Evolutionary conservation across 2,113 vertebrate genomes (phyloP).

Genomic region (Centropus unirufus): DNA sequence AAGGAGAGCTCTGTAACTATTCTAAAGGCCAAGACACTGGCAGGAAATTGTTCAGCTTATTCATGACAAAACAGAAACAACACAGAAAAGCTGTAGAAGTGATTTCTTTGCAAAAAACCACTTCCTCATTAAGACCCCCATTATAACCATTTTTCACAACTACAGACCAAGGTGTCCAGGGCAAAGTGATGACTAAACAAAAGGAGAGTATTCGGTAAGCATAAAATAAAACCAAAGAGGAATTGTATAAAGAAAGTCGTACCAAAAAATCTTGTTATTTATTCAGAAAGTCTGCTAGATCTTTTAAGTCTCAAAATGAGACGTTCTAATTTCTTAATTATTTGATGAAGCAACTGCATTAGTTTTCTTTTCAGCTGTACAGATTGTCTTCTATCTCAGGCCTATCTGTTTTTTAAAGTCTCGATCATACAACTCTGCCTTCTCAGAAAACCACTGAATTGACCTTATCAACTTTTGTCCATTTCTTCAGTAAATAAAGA

Average conservation of each 20-base stretch:
- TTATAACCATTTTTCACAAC: background rate
- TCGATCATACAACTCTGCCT: background rate
- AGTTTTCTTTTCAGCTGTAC: background rate
- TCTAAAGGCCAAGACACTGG: background rate
- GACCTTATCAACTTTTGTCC: background rate
- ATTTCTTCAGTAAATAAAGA: background rate
- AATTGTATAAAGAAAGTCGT: background rate
- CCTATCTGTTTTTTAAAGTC: background rate
- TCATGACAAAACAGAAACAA: slow-evolving; percentile 52
- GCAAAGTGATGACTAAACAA: slow-evolving; percentile 46
- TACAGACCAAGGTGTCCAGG: slow-evolving; percentile 3
- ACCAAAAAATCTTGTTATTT: background rate
- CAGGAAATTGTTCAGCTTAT: slow-evolving; percentile 37
- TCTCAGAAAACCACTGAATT: background rate
- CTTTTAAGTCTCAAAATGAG: background rate
- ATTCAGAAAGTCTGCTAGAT: background rate
- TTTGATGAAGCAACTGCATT: background rate
- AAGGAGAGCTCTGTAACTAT: background rate
- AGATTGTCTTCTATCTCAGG: background rate
- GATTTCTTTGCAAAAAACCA: slow-evolving; percentile 53
- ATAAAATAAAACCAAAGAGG: slow-evolving; percentile 29
- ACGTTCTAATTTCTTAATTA: background rate
- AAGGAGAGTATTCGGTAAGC: background rate
- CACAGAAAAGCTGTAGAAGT: slow-evolving; percentile 29
- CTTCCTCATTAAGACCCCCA: slow-evolving; percentile 41